Percentiles rank a stretch among this genome's conserved stretches.
phyloP scores from a whole-genome alignment of 2,888 invertebrate species.

The Dusona sp. region DNA sequence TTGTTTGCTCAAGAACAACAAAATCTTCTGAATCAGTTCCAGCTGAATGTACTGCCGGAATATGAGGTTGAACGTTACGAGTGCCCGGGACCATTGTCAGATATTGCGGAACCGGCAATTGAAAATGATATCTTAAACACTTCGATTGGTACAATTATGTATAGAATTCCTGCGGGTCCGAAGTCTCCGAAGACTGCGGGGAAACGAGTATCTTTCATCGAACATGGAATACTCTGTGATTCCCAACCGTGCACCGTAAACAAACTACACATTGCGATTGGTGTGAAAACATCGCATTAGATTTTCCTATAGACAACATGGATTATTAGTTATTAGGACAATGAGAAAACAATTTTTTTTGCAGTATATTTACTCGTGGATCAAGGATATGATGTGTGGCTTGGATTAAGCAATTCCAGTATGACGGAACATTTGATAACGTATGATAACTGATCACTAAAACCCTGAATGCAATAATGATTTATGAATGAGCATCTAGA shows the following conservation, averaged over 20 bases:
- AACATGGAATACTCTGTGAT: conserved; percentile 77
- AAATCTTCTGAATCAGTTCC: conserved; percentile 68
- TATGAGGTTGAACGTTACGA: conserved; percentile 77
- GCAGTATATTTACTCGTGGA: conserved; percentile 79
- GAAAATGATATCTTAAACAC: conserved; percentile 49
- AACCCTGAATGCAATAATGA: conserved; percentile 13
- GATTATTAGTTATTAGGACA: not conserved
- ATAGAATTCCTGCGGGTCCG: conserved; percentile 76
- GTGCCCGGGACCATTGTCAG: conserved; percentile 72
- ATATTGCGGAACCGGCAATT: conserved; percentile 62
- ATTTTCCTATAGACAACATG: not conserved
- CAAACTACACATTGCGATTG: conserved; percentile 77
- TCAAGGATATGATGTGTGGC: conserved; percentile 79
- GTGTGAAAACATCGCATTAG: conserved; percentile 62
- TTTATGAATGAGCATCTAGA: not conserved
- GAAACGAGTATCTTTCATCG: conserved; percentile 76
- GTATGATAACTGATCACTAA: conserved; percentile 65
- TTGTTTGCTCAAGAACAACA: not conserved
- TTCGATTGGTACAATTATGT: conserved; percentile 71
- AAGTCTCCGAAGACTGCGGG: conserved; percentile 74
- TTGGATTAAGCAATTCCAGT: conserved; percentile 76
- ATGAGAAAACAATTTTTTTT: conserved; percentile 28
- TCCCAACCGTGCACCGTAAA: conserved; percentile 75
- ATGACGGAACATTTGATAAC: conserved; percentile 73
- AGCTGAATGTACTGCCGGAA: conserved; percentile 76